Conservation (phyloP, 2,113 vertebrate genomes). For the Myanophis thanlyinensis region DNA sequence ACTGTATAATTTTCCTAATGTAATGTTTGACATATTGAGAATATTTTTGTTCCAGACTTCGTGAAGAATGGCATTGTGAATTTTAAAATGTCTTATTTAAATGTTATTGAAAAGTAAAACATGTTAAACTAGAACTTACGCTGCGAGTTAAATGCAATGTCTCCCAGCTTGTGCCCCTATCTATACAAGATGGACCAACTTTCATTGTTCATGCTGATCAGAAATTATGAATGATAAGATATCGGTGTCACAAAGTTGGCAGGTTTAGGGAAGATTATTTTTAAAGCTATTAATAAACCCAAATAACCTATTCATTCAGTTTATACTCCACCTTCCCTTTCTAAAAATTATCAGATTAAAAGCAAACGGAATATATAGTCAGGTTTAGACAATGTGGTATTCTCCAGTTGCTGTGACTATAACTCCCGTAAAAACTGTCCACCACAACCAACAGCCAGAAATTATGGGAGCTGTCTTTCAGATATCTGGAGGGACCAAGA, state of each 20-base stretch:
- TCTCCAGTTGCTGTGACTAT: neutral
- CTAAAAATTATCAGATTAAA: neutral
- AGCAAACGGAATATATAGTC: neutral
- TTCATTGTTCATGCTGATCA: neutral
- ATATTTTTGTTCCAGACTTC: neutral
- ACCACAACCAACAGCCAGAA: neutral
- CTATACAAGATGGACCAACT: neutral
- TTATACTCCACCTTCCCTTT: neutral
- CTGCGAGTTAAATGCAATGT: neutral
- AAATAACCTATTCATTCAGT: neutral
- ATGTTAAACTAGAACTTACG: neutral
- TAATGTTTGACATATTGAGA: neutral
- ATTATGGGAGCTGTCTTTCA: neutral
- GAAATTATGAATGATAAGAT: neutral
- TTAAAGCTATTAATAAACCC: neutral
- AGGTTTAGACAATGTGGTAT: neutral
- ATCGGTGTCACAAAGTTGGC: neutral
- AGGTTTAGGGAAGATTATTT: neutral
- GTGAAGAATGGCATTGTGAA: neutral
- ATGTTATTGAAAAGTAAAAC: neutral
- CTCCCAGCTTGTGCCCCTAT: neutral
- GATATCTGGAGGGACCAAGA: neutral
- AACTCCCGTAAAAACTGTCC: neutral
- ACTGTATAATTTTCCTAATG: neutral
- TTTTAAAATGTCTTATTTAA: neutral